Evolutionary conservation across 2,888 invertebrate species (phyloP), one percentile per base, ranked within the genome.

Genomic region (Nemoura dubitans): DNA sequence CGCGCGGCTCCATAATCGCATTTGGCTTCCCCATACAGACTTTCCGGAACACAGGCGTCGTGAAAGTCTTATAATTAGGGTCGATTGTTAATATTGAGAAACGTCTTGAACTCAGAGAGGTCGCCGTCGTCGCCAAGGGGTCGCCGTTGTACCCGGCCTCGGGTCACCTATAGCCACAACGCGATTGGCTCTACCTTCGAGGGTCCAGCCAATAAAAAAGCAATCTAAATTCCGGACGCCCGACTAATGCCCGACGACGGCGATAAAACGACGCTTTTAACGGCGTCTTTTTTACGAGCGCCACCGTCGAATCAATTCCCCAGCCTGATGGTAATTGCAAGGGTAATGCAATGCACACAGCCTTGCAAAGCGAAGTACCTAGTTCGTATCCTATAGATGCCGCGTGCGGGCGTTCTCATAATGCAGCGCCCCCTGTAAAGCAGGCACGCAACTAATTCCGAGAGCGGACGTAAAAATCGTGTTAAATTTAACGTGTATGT

Each of bases 191-290:
- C 59, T 21, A 59, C 59, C 59, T 59, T 59, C 21, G 21, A 59
- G 59, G 59, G 59, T 59, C 59, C 14, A 7, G 59, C 59, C 59
- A 59, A 59, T 59, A 59, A 59, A 59, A 59, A 59, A 59, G 59
- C 59, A 59, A 59, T 59, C 59, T 59, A 59, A 59, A 59, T 59
- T 59, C 59, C 59, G 59, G 14, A 59, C 59, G 59, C 59, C 59
- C 16, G 21, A 14, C 21, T 59, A 59, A 59, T 59, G 59, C 59
- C 59, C 59, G 59, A 59, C 59, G 59, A 59, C 59, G 59, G 16
- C 59, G 59, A 59, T 59, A 59, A 59, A 59, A 59, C 59, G 59
- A 59, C 59, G 59, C 59, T 59, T 59, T 59, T 59, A 59, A 59
- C 59, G 21, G 59, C 59, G 59, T 59, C 59, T 59, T 59, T 59